A percentile compares a stretch with the other conserved stretches of the same genome.
These are phyloP conservation scores for Rhagophthalmus giganteus DNA, from an alignment of 2,888 invertebrate genomes.

Conservation along the genomic window DNA sequence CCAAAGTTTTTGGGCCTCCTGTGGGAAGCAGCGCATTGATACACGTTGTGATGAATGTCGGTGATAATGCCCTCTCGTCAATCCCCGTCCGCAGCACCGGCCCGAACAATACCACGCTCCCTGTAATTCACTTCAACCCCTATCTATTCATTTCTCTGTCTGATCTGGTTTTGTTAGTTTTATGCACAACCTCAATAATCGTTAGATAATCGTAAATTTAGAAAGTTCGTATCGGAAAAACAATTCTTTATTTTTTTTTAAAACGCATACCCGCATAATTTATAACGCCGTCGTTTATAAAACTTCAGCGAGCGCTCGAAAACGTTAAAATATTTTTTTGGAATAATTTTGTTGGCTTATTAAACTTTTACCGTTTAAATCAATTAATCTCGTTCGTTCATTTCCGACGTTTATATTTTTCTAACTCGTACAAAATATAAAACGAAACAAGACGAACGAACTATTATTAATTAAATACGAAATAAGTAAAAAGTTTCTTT, in stretches of 20 bases:
- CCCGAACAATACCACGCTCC: slow-evolving; percentile 60
- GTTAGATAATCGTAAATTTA: slow-evolving; percentile 46
- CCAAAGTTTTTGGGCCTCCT: slow-evolving; percentile 55
- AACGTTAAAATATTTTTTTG: too few species aligned
- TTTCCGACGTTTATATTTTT: too few species aligned
- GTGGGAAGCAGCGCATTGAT: slow-evolving; percentile 57
- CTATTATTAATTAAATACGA: too few species aligned
- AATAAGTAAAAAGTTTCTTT: slow-evolving; percentile 8
- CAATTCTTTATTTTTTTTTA: too few species aligned
- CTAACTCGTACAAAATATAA: too few species aligned
- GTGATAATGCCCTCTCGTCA: slow-evolving; percentile 61
- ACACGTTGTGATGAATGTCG: slow-evolving; percentile 58
- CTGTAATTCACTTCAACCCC: slow-evolving; percentile 55
- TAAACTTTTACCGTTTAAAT: too few species aligned
- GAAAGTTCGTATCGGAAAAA: too few species aligned
- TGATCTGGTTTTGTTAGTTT: slow-evolving; percentile 43
- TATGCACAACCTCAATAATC: slow-evolving; percentile 46
- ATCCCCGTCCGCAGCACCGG: slow-evolving; percentile 59
- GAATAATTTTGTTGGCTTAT: too few species aligned
- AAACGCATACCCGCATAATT: too few species aligned
- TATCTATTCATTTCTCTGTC: slow-evolving; percentile 52
- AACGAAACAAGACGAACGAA: slow-evolving; percentile 13
- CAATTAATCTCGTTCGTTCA: too few species aligned
- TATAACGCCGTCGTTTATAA: too few species aligned
- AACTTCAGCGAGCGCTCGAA: too few species aligned